These are phyloP conservation scores for Aegotheles bennettii DNA, from an alignment of 2,113 vertebrate genomes.

Conservation along the genomic window DNA sequence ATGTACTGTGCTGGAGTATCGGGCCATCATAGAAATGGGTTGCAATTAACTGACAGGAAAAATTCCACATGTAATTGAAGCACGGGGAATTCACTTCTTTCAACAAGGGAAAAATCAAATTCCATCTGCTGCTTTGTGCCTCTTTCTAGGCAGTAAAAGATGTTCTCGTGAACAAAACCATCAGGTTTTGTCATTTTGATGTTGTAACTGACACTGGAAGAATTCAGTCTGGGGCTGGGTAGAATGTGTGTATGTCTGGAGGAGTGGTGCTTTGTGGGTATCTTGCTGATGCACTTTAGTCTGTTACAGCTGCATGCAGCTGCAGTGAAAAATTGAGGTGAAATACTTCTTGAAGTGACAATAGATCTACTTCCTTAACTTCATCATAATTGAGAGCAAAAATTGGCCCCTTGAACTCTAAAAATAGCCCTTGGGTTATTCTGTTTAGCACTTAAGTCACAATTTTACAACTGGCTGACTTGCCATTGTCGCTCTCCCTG, in stretches of 20 bases:
- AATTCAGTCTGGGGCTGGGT: background rate
- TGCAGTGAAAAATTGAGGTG: background rate
- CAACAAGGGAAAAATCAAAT: background rate
- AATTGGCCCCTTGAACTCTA: background rate
- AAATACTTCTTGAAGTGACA: background rate
- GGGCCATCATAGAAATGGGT: background rate
- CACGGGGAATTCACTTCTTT: background rate
- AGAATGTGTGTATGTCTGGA: background rate
- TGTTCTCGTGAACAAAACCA: background rate
- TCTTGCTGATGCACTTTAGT: background rate
- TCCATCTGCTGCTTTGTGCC: background rate
- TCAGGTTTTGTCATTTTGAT: background rate
- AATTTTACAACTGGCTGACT: background rate
- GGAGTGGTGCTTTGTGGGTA: background rate
- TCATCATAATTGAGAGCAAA: background rate
- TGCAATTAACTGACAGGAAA: background rate
- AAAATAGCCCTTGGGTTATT: background rate
- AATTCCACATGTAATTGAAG: background rate
- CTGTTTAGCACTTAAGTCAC: background rate
- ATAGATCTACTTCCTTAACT: background rate
- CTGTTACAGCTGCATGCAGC: background rate
- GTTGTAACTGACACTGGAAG: background rate
- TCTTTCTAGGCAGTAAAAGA: background rate
- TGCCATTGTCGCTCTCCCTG: background rate
- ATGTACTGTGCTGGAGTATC: background rate